A percentile compares a stretch with the other conserved stretches of the same genome.
These are phyloP conservation scores for Patella caerulea DNA, from an alignment of 2,888 invertebrate genomes.

Conservation along the genomic window DNA sequence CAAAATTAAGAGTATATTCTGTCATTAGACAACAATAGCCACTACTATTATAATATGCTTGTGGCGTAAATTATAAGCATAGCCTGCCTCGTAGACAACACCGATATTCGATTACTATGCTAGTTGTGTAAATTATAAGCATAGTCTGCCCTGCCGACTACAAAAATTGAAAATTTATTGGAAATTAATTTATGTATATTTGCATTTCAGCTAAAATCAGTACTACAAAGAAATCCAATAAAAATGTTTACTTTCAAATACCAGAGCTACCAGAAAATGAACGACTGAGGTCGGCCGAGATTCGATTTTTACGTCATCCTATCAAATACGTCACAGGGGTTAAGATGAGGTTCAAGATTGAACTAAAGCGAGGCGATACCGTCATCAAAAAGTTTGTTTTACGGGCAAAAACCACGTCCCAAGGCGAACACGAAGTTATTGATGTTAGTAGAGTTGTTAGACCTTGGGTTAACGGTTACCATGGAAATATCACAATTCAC, in stretches of 20 bases:
- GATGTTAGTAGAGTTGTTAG: slow-evolving; percentile 43
- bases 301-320: slow-evolving; percentile 46
- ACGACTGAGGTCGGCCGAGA: slow-evolving; percentile 50
- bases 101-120: too few species aligned
- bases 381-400: slow-evolving; percentile 32
- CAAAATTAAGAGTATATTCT: too few species aligned
- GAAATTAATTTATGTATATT: not conserved
- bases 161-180: too few species aligned
- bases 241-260: slow-evolving; percentile 39
- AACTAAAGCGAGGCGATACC: slow-evolving; percentile 31
- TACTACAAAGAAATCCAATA: not conserved
- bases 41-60: too few species aligned
- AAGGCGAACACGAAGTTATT: slow-evolving; percentile 39
- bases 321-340: slow-evolving; percentile 19
- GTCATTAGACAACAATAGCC: too few species aligned
- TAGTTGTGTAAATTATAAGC: too few species aligned
- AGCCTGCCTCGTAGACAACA: too few species aligned
- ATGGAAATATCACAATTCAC: slow-evolving; percentile 46
- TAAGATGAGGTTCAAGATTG: slow-evolving; percentile 31
- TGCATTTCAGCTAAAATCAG: not conserved
- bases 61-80: too few species aligned
- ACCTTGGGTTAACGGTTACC: slow-evolving; percentile 46
- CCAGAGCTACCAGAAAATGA: slow-evolving; percentile 52
- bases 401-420: slow-evolving; percentile 25
- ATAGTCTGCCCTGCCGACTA: too few species aligned